These are phyloP conservation scores for Lasioglossum pauxillum DNA, from an alignment of 2,888 invertebrate species.

Conservation along the genomic window DNA sequence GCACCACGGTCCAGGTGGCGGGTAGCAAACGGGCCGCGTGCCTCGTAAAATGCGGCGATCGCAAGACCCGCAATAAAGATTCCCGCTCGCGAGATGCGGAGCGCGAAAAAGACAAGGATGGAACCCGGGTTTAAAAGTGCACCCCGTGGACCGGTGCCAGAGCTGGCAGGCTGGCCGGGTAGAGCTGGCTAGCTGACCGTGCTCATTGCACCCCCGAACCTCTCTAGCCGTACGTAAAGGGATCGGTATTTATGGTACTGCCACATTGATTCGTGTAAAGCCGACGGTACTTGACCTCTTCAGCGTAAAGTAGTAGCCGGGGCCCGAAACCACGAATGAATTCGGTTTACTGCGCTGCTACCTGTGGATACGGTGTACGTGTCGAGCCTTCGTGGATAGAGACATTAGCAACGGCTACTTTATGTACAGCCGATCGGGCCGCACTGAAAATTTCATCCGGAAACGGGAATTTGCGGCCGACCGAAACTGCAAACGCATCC, in stretches of 20 bases:
- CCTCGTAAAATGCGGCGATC: constrained; percentile 74
- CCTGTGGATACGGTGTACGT: constrained; percentile 41
- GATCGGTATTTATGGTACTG: constrained; percentile 72
- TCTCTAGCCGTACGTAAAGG: constrained; percentile 65
- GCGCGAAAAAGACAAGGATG: constrained; percentile 17
- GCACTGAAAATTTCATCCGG: constrained; percentile 52
- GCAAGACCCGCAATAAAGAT: constrained; percentile 74
- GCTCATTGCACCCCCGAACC: constrained; percentile 58
- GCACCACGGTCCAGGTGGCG: constrained; percentile 54
- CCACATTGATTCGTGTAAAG: constrained; percentile 75
- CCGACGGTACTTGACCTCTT: constrained; percentile 68
- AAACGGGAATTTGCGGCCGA: constrained; percentile 33
- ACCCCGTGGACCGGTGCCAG: constrained; percentile 65
- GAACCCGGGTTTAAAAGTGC: constrained; percentile 37
- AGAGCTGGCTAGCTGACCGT: constrained; percentile 34
- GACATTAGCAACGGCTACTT: constrained; percentile 58
- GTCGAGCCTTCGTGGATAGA: constrained; percentile 38
- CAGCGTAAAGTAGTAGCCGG: constrained; percentile 59
- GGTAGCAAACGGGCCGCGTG: constrained; percentile 57
- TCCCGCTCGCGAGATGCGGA: constrained; percentile 40
- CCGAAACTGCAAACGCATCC: constrained; percentile 29
- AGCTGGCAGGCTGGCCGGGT: constrained; percentile 6
- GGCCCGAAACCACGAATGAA: constrained; percentile 60
- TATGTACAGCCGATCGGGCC: constrained; percentile 40
- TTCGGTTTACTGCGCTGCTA: constrained; percentile 48